These are phyloP conservation scores for Limnodromus scolopaceus DNA, from an alignment of 2,797 vertebrate species.

Conservation along the genomic window DNA sequence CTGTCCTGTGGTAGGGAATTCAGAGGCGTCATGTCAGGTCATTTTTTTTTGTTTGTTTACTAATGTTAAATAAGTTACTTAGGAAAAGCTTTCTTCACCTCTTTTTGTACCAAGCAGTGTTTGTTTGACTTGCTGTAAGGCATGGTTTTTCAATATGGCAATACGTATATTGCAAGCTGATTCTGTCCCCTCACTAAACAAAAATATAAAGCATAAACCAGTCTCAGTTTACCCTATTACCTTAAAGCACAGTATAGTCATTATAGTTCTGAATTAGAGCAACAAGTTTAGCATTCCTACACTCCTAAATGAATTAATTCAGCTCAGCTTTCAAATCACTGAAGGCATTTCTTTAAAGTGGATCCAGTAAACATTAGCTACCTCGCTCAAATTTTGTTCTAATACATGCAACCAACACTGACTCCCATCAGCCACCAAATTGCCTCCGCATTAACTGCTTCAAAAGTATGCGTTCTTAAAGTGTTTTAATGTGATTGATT, in stretches of 20 bases:
- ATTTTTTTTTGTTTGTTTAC: neutral
- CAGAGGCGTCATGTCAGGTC: neutral
- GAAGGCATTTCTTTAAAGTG: neutral
- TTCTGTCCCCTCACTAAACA: neutral
- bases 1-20: neutral
- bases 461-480: neutral
- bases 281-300: neutral
- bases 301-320: neutral
- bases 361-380: neutral
- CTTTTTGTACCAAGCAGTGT: neutral
- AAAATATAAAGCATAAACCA: neutral
- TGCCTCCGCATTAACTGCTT: neutral
- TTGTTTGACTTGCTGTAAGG: neutral
- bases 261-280: neutral
- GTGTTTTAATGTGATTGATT: neutral
- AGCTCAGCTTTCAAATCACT: neutral
- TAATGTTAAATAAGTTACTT: neutral
- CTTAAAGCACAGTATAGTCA: neutral
- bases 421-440: neutral
- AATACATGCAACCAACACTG: neutral
- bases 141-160: neutral
- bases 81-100: neutral
- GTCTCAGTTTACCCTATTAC: neutral
- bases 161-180: neutral
- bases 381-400: neutral